Conservation (phyloP, 2,113 vertebrate species). For the Beaufortia kweichowensis region DNA sequence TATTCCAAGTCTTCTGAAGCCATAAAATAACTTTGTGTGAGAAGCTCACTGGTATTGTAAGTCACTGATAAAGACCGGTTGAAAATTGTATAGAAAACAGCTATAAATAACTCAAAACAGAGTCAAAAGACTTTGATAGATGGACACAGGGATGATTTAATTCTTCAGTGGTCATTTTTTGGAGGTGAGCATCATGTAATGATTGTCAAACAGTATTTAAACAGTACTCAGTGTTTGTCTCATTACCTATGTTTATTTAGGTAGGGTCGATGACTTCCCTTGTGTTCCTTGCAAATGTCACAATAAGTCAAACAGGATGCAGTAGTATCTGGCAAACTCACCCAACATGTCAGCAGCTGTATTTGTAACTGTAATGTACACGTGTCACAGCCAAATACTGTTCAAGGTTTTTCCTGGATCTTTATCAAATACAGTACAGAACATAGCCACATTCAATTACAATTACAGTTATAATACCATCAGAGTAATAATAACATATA, state of each 20-base stretch:
- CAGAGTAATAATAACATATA: not conserved
- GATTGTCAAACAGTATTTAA: not conserved
- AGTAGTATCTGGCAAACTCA: not conserved
- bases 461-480: not conserved
- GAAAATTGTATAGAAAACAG: too few species aligned
- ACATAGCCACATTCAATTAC: not conserved
- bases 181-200: not conserved
- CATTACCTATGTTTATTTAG: conserved; percentile 1
- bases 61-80: too few species aligned
- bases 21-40: too few species aligned
- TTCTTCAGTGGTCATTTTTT: not conserved
- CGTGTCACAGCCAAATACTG: not conserved
- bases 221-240: not conserved
- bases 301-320: conserved; percentile 11
- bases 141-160: too few species aligned
- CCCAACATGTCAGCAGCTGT: not conserved
- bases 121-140: too few species aligned
- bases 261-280: not conserved
- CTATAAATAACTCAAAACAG: too few species aligned
- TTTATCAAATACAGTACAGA: not conserved
- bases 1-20: too few species aligned
- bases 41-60: too few species aligned
- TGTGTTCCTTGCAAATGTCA: not conserved
- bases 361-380: not conserved
- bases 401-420: not conserved